Percentiles rank a stretch among this genome's conserved stretches.
Conservation (phyloP, 2,113 vertebrate genomes). For the Limnothrissa miodon region DNA sequence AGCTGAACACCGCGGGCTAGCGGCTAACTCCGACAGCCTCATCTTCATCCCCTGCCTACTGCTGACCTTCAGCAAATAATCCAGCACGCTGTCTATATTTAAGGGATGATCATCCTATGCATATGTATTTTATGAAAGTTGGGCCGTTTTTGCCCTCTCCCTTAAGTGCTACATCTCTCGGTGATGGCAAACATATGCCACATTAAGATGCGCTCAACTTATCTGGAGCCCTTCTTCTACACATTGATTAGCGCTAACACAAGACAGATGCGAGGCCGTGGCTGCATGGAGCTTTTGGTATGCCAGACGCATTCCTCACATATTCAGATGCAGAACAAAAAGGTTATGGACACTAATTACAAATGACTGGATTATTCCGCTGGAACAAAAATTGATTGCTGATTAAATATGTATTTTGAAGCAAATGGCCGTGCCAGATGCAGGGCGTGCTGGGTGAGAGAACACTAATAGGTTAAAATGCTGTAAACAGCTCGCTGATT, state of each 20-base stretch:
- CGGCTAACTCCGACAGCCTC: background rate
- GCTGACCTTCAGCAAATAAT: background rate
- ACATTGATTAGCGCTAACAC: slow-evolving; percentile 38
- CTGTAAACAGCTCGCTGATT: slow-evolving; percentile 33
- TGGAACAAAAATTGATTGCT: slow-evolving; percentile 38
- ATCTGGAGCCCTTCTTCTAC: slow-evolving; percentile 27
- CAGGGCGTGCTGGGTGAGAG: slow-evolving; percentile 13
- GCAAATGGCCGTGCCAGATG: slow-evolving; percentile 8
- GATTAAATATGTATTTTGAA: slow-evolving; percentile 46
- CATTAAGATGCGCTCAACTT: background rate
- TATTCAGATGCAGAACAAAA: slow-evolving; percentile 44
- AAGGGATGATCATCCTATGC: background rate
- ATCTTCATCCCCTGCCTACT: background rate
- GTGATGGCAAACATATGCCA: background rate
- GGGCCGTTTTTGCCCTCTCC: background rate
- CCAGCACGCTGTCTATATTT: background rate
- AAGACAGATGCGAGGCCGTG: slow-evolving; percentile 42
- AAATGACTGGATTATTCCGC: slow-evolving; percentile 40
- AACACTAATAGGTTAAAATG: slow-evolving; percentile 33
- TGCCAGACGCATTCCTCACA: slow-evolving; percentile 42
- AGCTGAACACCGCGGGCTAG: background rate
- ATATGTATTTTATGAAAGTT: background rate
- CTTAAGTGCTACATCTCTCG: background rate
- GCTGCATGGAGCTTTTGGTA: slow-evolving; percentile 35
- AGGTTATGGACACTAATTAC: slow-evolving; percentile 49